phyloP scores from a whole-genome alignment of 2,888 invertebrate genomes.

The Parnassius mnemosyne region DNA sequence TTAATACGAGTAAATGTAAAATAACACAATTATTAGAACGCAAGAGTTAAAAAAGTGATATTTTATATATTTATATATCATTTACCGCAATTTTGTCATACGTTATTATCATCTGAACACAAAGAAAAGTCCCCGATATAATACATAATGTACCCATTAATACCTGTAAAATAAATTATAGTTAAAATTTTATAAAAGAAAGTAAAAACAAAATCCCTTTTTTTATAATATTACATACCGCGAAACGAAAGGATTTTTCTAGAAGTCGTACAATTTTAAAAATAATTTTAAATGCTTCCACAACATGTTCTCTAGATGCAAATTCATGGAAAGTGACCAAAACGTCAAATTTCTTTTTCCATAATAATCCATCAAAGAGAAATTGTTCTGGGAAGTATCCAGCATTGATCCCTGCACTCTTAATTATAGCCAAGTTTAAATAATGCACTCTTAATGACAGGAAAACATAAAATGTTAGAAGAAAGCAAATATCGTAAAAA shows the following conservation, averaged over 20 bases:
- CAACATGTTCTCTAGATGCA: slow-evolving; percentile 40
- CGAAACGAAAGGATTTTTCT: slow-evolving; percentile 43
- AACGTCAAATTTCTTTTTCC: slow-evolving; percentile 49
- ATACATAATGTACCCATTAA: slow-evolving; percentile 37
- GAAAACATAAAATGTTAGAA: slow-evolving; percentile 38
- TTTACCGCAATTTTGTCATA: slow-evolving; percentile 45
- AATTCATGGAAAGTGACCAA: slow-evolving; percentile 45
- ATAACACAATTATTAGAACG: too few relatives aligned
- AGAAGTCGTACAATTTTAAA: slow-evolving; percentile 41
- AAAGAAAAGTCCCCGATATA: slow-evolving; percentile 45
- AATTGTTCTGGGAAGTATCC: slow-evolving; percentile 49
- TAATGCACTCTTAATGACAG: slow-evolving; percentile 49
- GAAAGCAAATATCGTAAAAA: slow-evolving; percentile 47
- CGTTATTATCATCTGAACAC: slow-evolving; percentile 48
- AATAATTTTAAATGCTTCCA: slow-evolving; percentile 42
- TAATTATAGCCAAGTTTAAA: slow-evolving; percentile 56
- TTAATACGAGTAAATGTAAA: too few relatives aligned
- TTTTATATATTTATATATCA: too few relatives aligned
- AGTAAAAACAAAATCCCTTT: background rate
- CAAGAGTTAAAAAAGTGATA: too few relatives aligned
- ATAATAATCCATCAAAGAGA: slow-evolving; percentile 46
- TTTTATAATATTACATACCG: slow-evolving; percentile 40
- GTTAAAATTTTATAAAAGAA: background rate
- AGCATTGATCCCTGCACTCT: slow-evolving; percentile 44
- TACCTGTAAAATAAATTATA: slow-evolving; percentile 40